Evolutionary conservation across 2,797 vertebrate genomes (phyloP).

Genomic region (Danio tinwini): DNA sequence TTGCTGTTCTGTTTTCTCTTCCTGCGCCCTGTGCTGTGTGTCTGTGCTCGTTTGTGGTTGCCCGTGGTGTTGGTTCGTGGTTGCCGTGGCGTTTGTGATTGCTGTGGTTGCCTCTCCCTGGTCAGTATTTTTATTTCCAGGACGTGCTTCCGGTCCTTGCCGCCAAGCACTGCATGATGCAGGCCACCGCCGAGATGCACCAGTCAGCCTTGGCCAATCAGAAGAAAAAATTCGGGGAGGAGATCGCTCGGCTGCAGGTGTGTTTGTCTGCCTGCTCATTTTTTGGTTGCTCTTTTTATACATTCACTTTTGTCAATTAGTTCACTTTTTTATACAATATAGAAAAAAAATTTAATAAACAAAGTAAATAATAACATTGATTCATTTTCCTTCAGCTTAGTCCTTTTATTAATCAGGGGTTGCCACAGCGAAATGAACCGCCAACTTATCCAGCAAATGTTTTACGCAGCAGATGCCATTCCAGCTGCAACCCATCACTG

Average conservation of each 20-base stretch:
- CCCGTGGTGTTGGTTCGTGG: constrained; percentile 63
- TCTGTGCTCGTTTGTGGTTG: constrained; percentile 83
- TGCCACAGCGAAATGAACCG: too few species aligned
- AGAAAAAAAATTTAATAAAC: too few species aligned
- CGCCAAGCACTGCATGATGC: constrained; percentile 98
- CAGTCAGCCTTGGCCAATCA: constrained; percentile 93
- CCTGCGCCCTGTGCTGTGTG: constrained; percentile 76
- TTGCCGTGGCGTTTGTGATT: constrained; percentile 78
- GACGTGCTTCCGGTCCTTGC: constrained; percentile 97
- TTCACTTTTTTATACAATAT: too few species aligned
- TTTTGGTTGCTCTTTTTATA: constrained; percentile 70
- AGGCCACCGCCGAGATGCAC: constrained; percentile 94
- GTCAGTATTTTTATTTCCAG: constrained; percentile 99
- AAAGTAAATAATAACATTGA: too few species aligned
- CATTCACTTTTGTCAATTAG: too few species aligned
- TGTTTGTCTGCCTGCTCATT: constrained; percentile 55
- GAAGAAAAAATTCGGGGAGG: constrained; percentile 97
- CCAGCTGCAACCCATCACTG: too few species aligned
- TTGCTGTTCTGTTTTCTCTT: constrained; percentile 83
- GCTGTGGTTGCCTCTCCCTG: constrained; percentile 88
- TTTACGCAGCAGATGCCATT: too few species aligned
- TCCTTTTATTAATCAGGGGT: too few species aligned
- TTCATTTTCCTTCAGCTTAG: too few species aligned
- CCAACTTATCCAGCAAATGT: too few species aligned
- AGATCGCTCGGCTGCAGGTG: constrained; percentile 95